These are phyloP conservation scores for Bolborhynchus lineola DNA, from an alignment of 2,113 vertebrate species.

Conservation along the genomic window DNA sequence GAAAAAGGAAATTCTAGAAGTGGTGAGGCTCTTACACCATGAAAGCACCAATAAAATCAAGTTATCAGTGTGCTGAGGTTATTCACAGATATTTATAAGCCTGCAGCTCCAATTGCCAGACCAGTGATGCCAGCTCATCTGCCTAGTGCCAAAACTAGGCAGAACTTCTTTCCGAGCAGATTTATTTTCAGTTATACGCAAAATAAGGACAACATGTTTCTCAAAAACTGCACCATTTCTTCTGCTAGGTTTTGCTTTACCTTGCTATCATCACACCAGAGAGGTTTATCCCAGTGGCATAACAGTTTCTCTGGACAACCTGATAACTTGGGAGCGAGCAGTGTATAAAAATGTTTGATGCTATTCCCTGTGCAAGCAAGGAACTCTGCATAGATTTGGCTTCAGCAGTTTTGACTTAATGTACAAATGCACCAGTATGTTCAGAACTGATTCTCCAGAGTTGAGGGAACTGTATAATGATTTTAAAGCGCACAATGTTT, in stretches of 20 bases:
- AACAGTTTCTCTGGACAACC: background rate
- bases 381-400: background rate
- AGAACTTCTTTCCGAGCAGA: background rate
- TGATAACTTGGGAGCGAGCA: background rate
- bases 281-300: background rate
- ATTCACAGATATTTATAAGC: background rate
- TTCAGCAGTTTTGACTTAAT: background rate
- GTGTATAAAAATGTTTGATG: background rate
- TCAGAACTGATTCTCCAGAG: background rate
- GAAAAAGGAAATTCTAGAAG: slow-evolving; percentile 27
- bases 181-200: background rate
- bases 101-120: background rate
- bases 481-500: background rate
- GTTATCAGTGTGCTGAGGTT: background rate
- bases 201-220: background rate
- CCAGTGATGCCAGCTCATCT: background rate
- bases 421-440: background rate
- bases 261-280: background rate
- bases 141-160: background rate
- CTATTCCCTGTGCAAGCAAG: background rate
- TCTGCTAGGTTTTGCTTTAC: background rate
- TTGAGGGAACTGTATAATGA: background rate
- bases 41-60: background rate
- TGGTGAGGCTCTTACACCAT: background rate
- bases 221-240: background rate